These are phyloP conservation scores for Lingula anatina DNA, from an alignment of 2,888 invertebrate genomes.

Conservation along the genomic window DNA sequence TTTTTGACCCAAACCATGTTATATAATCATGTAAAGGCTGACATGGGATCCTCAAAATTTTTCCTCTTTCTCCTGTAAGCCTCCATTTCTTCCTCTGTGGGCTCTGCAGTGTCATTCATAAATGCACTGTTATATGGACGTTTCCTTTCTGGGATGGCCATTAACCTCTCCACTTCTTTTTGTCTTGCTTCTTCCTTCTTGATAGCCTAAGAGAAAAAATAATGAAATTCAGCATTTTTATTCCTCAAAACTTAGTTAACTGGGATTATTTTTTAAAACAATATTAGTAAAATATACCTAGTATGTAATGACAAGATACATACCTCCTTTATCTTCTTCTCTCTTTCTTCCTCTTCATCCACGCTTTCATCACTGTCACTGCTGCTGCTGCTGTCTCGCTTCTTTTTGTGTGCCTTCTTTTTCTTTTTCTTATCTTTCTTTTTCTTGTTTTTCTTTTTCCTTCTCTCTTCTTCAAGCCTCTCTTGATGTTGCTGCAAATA, in stretches of 20 bases:
- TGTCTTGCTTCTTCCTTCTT: conserved; percentile 36
- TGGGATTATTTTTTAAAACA: too few species aligned
- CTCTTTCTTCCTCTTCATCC: conserved; percentile 25
- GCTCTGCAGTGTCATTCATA: conserved; percentile 65
- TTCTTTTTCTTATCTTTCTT: conserved; percentile 32
- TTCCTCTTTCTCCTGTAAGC: conserved; percentile 82
- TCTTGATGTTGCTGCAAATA: conserved; percentile 34
- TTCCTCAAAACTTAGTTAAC: too few species aligned
- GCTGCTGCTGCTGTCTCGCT: conserved; percentile 14
- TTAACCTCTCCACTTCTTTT: conserved; percentile 60
- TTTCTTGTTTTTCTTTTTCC: conserved; percentile 36
- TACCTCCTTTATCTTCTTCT: conserved; percentile 36
- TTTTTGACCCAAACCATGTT: too few species aligned
- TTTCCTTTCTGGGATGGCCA: conserved; percentile 80
- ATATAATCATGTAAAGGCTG: too few species aligned
- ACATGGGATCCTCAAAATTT: conserved; percentile 77
- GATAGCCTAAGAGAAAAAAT: conserved; percentile 30
- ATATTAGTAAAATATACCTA: too few species aligned
- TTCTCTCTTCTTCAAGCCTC: conserved; percentile 16
- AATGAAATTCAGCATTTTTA: not conserved
- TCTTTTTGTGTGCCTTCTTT: conserved; percentile 20
- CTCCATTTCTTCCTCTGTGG: conserved; percentile 88
- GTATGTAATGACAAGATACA: not conserved
- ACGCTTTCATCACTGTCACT: conserved; percentile 20
- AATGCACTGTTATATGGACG: conserved; percentile 90